Evolutionary conservation across 2,888 invertebrate species (phyloP).

Genomic region (Eledone cirrhosa): DNA sequence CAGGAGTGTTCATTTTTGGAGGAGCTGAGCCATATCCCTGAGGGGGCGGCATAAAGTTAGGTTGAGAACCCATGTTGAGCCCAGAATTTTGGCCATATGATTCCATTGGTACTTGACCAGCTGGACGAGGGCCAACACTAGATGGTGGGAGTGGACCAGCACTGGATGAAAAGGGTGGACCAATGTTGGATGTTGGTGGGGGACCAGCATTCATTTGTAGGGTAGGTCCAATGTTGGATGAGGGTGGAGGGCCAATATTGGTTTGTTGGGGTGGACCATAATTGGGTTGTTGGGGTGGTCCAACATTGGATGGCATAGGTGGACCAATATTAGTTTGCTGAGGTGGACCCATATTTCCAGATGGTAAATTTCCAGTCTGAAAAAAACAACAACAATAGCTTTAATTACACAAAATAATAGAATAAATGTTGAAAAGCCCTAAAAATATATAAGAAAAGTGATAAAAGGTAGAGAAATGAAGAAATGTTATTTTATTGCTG

Average conservation of each 20-base stretch:
- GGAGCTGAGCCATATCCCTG: neutral
- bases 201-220: conserved; percentile 24
- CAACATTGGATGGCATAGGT: neutral
- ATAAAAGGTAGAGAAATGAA: no score
- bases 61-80: neutral
- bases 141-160: conserved; percentile 30
- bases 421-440: no score
- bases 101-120: neutral
- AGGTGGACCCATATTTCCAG: conserved; percentile 10
- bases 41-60: neutral
- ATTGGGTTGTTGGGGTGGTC: neutral
- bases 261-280: conserved; percentile 18
- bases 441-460: no score
- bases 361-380: conserved; percentile 36
- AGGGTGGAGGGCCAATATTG: conserved; percentile 14
- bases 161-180: conserved; percentile 27
- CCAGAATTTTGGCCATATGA: neutral
- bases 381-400: conserved; percentile 17
- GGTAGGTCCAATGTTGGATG: conserved; percentile 34
- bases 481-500: no score
- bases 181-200: conserved; percentile 30
- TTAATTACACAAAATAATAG: no score
- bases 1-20: conserved; percentile 14
- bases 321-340: conserved; percentile 25
- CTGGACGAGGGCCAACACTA: neutral